These are phyloP conservation scores for Aplocera efformata DNA, from an alignment of 2,888 invertebrate genomes.

Conservation along the genomic window DNA sequence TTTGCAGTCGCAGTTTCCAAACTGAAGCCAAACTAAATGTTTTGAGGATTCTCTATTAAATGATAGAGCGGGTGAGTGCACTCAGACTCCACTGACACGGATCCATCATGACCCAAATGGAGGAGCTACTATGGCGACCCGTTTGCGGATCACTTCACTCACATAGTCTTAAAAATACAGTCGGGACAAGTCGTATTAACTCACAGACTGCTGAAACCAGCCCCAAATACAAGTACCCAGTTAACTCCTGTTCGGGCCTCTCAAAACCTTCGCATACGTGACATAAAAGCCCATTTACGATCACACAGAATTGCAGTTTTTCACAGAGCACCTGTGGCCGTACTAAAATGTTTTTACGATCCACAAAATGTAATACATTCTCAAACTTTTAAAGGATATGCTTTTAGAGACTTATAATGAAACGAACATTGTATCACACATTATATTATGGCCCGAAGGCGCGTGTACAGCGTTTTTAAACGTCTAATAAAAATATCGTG, in stretches of 20 bases:
- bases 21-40: slow-evolving; percentile 14
- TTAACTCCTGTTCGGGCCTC: slow-evolving; percentile 32
- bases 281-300: slow-evolving; percentile 55
- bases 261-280: slow-evolving; percentile 31
- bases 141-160: slow-evolving; percentile 51
- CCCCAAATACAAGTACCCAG: slow-evolving; percentile 26
- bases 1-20: slow-evolving; percentile 11
- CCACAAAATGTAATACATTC: slow-evolving; percentile 51
- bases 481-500: too few species aligned
- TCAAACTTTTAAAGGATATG: slow-evolving; percentile 39
- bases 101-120: slow-evolving; percentile 58
- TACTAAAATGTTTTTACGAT: slow-evolving; percentile 63
- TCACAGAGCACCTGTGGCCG: slow-evolving; percentile 64
- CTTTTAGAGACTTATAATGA: slow-evolving; percentile 24
- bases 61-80: slow-evolving; percentile 41
- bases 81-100: slow-evolving; percentile 44
- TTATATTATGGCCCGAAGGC: neutral
- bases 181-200: slow-evolving; percentile 32
- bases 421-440: slow-evolving; percentile 15
- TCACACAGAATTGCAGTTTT: slow-evolving; percentile 51
- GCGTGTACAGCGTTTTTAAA: neutral
- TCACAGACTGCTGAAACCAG: slow-evolving; percentile 15
- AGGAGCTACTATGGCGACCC: slow-evolving; percentile 35
- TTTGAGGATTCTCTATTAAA: slow-evolving; percentile 21
- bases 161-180: slow-evolving; percentile 39